A percentile compares a stretch with the other conserved stretches of the same genome.
phyloP scores from a whole-genome alignment of 2,888 invertebrate genomes.

The Sphaerophoria rueppellii region DNA sequence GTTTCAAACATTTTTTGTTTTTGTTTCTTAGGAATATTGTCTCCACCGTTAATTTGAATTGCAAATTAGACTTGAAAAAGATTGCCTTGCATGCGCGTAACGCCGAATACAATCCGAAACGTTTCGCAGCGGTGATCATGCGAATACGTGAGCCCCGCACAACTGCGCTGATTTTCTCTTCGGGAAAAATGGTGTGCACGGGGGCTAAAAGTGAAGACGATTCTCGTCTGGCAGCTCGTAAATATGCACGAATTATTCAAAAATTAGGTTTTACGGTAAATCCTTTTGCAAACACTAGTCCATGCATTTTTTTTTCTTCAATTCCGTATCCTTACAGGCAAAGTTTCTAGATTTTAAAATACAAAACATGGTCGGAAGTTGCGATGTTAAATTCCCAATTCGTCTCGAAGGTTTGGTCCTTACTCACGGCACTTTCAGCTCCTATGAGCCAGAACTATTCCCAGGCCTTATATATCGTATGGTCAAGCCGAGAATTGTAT shows the following conservation, averaged over 20 bases:
- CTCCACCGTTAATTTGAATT: slow-evolving; percentile 97
- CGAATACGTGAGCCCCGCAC: slow-evolving; percentile 94
- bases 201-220: slow-evolving; percentile 92
- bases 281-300: not conserved
- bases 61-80: slow-evolving; percentile 97
- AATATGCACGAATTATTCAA: slow-evolving; percentile 93
- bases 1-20: not conserved
- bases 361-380: slow-evolving; percentile 91
- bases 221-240: slow-evolving; percentile 89
- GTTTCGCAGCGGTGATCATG: slow-evolving; percentile 99
- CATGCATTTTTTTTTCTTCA: not conserved
- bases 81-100: slow-evolving; percentile 99
- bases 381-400: slow-evolving; percentile 90
- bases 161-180: slow-evolving; percentile 89
- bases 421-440: slow-evolving; percentile 90
- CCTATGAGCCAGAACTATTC: slow-evolving; percentile 99
- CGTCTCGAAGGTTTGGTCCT: slow-evolving; percentile 89
- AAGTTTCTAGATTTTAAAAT: slow-evolving; percentile 92
- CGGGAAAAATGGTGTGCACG: slow-evolving; percentile 93
- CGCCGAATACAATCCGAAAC: slow-evolving; percentile 99
- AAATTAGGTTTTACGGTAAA: slow-evolving; percentile 90
- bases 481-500: slow-evolving; percentile 98
- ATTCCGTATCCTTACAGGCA: slow-evolving; percentile 85
- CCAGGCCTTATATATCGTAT: slow-evolving; percentile 99
- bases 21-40: slow-evolving; percentile 94